These are phyloP conservation scores for Zaprionus obscuricornis DNA, from an alignment of 2,888 invertebrate genomes.

Conservation along the genomic window DNA sequence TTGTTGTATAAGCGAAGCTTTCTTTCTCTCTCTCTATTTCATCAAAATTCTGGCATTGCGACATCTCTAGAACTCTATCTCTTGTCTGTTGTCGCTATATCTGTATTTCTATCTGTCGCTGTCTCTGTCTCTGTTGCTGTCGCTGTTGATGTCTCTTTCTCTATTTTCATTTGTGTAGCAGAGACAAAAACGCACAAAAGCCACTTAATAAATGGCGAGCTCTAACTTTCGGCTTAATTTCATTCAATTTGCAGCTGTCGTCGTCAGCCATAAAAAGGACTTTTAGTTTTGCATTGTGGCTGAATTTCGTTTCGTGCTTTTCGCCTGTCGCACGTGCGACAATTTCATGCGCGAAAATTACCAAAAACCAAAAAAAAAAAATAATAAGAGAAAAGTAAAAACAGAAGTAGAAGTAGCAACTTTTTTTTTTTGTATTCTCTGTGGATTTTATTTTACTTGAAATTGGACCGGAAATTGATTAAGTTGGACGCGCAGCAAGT, in stretches of 20 bases:
- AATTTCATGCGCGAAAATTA: conserved; percentile 33
- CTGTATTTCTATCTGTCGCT: too few species aligned
- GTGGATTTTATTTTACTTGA: conserved; percentile 6
- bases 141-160: too few species aligned
- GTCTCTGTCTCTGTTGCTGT: too few species aligned
- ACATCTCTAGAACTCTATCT: too few species aligned
- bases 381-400: too few species aligned
- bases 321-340: conserved; percentile 13
- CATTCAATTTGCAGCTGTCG: conserved; percentile 75
- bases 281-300: conserved; percentile 67
- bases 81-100: too few species aligned
- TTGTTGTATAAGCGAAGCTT: conserved; percentile 23
- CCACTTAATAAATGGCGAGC: conserved; percentile 68
- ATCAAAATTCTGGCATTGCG: too few species aligned
- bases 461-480: conserved; percentile 70
- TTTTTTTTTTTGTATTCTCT: too few species aligned
- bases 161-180: too few species aligned
- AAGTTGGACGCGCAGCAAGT: conserved; percentile 44
- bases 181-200: conserved; percentile 27
- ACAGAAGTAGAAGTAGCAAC: too few species aligned
- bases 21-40: too few species aligned
- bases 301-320: background rate
- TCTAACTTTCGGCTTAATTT: conserved; percentile 64
- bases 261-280: conserved; percentile 71
- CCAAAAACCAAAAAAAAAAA: too few species aligned